Percentiles rank a stretch among this genome's conserved stretches.
These are phyloP conservation scores for Amyelois transitella DNA, from an alignment of 1,140 invertebrate species.

Conservation along the genomic window DNA sequence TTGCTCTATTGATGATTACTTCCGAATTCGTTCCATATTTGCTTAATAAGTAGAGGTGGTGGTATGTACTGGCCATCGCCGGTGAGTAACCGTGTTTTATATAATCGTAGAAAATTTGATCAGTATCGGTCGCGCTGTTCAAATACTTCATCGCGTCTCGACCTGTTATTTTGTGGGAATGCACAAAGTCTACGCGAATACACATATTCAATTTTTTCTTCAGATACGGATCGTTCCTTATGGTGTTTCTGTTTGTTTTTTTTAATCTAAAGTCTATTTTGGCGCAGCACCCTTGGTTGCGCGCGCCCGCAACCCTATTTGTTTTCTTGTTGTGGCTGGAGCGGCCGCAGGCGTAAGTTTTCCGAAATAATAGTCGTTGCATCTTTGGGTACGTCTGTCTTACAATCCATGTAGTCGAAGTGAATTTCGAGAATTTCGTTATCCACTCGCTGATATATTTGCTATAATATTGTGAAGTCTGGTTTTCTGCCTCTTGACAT, in stretches of 20 bases:
- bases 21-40: constrained; percentile 6
- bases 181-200: constrained; percentile 16
- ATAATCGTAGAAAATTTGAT: constrained; percentile 8
- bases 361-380: constrained; percentile 12
- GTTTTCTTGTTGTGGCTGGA: constrained; percentile 11
- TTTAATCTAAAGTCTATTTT: constrained; percentile 18
- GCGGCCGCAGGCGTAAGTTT: constrained; percentile 11
- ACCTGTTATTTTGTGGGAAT: constrained; percentile 11
- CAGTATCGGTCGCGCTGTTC: constrained; percentile 4
- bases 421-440: constrained; percentile 20
- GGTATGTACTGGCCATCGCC: constrained; percentile 10
- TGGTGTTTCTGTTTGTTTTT: constrained; percentile 10
- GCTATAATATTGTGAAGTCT: constrained; percentile 7
- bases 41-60: constrained; percentile 8
- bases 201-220: constrained; percentile 16
- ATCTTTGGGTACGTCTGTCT: constrained; percentile 7
- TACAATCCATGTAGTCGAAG: constrained; percentile 22
- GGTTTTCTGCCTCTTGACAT: constrained; percentile 10
- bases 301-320: background rate
- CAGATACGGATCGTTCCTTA: constrained; percentile 13
- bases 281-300: constrained; percentile 11
- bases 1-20: background rate
- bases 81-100: constrained; percentile 10
- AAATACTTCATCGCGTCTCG: constrained; percentile 6
- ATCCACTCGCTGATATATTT: constrained; percentile 18